Base-by-base conservation (phyloP, 2,113 vertebrate species). In the Hippocampus barbouri region DNA sequence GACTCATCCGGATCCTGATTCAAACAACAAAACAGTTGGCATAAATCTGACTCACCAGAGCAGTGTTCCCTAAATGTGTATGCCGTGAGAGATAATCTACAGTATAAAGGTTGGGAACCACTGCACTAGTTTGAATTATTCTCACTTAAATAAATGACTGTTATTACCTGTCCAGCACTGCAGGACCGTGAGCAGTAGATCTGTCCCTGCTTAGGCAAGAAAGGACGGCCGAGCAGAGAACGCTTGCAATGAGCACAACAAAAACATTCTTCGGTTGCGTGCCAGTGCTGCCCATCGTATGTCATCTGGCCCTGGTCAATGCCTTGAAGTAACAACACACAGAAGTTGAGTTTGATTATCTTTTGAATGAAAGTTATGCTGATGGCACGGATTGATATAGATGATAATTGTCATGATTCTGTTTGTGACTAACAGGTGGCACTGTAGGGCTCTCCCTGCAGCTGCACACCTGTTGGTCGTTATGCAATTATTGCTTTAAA, bases 281-380 rank as follows among this genome's bases (percentile, higher is more conserved):
- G 97, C 97, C 97, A 99, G 88, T 99, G 97, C 71, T 98, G 96
- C 25, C 97, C 97, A 0, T 98, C 97, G 0, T 99, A 99, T 0
- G 97, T 97, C 97, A 99, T 99, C 83, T 99, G 97, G 65, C 97
- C 97, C 86, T 98, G 97, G 90, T 98, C 97, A 2, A 98, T 98
- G n/a, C 97, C 97, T 99, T 73, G 59, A 41, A 18, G 20, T 8
- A 63, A 61, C 59, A 76, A 66, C 11, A 66, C 11, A 47, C 21
- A 49, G 23, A 12, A 61, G 27, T 61, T 18, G 4, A 41, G 21
- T 12, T 43, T 65, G 0, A 23, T n/a, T 12, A 8, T 64, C 10
- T n/a, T 23, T 21, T 41, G 14, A n/a, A 56, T 21, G 9, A 23
- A 56, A 64, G 40, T 21, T 67, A 75, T 57, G 20, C 57, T 70